Evolutionary conservation across 2,888 invertebrate species (phyloP).

Genomic region (Cheilosia scutellata): DNA sequence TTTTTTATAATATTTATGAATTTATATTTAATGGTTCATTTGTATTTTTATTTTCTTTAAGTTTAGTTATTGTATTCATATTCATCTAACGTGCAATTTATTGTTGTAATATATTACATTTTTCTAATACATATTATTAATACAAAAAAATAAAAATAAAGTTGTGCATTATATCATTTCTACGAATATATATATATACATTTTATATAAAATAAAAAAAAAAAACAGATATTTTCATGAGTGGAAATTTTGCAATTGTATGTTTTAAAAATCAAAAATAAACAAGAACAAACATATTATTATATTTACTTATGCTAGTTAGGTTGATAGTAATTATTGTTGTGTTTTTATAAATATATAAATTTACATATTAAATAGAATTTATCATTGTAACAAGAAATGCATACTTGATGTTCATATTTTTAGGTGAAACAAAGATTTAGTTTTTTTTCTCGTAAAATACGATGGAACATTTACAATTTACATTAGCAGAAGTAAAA

Average conservation of each 20-base stretch:
- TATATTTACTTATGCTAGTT: conserved; percentile 56
- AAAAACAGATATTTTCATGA: conserved; percentile 30
- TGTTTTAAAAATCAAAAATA: conserved; percentile 70
- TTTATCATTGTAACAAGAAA: conserved; percentile 48
- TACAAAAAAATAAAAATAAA: conserved; percentile 21
- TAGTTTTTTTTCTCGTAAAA: conserved; percentile 32
- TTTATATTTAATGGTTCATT: conserved; percentile 64
- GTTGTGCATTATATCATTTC: conserved; percentile 69
- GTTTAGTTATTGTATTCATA: conserved; percentile 48
- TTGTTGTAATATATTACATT: conserved; percentile 71
- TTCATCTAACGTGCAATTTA: conserved; percentile 74
- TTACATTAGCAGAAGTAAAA: conserved; percentile 15
- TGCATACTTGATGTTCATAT: conserved; percentile 43
- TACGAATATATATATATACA: conserved; percentile 26
- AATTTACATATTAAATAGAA: conserved; percentile 60
- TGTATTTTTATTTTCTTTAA: conserved; percentile 42
- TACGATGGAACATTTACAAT: conserved; percentile 11
- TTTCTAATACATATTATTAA: conserved; percentile 36
- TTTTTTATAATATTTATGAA: conserved; percentile 65
- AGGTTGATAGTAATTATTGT: conserved; percentile 74
- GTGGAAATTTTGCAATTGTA: conserved; percentile 72
- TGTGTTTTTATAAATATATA: conserved; percentile 72
- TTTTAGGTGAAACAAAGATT: conserved; percentile 38
- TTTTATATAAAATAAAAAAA: conserved; percentile 14
- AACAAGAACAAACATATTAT: conserved; percentile 12